phyloP scores from a whole-genome alignment of 2,888 invertebrate genomes.

The Zaprionus bogoriensis region DNA sequence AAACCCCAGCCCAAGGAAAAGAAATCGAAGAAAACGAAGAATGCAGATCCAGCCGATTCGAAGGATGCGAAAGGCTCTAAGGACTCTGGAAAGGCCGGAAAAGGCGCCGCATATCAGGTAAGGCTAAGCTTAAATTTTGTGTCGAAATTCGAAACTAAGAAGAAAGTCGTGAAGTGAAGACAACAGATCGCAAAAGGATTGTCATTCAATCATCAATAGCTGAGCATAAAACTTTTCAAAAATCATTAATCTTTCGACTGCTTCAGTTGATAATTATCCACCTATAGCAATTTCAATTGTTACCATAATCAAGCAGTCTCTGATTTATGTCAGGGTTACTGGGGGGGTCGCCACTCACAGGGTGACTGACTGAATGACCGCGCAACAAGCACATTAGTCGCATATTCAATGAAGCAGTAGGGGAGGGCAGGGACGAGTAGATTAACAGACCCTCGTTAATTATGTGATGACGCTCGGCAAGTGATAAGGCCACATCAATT shows the following conservation, averaged over 20 bases:
- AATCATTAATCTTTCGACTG: not conserved
- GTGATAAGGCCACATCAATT: constrained; percentile 55
- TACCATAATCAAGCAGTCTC: not conserved
- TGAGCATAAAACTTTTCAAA: too few relatives aligned
- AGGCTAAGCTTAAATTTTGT: constrained; percentile 63
- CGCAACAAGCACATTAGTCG: not conserved
- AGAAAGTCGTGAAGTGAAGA: too few relatives aligned
- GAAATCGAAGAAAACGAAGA: constrained; percentile 89
- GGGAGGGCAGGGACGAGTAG: too few relatives aligned
- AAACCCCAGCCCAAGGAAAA: constrained; percentile 87
- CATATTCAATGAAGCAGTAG: constrained; percentile 12
- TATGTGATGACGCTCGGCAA: constrained; percentile 34
- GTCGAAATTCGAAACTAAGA: too few relatives aligned
- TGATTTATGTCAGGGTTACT: constrained; percentile 31
- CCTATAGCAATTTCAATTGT: not conserved
- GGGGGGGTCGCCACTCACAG: not conserved
- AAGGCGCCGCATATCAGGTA: constrained; percentile 88
- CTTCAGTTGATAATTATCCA: not conserved
- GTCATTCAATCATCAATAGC: too few relatives aligned
- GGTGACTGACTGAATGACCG: constrained; percentile 7
- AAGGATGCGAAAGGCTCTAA: constrained; percentile 85
- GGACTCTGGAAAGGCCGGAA: constrained; percentile 86
- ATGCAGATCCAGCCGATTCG: constrained; percentile 85
- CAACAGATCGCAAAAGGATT: too few relatives aligned
- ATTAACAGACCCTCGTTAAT: constrained; percentile 54